These are phyloP conservation scores for Lissonota sp. DNA, from an alignment of 2,888 invertebrate genomes.

Conservation along the genomic window DNA sequence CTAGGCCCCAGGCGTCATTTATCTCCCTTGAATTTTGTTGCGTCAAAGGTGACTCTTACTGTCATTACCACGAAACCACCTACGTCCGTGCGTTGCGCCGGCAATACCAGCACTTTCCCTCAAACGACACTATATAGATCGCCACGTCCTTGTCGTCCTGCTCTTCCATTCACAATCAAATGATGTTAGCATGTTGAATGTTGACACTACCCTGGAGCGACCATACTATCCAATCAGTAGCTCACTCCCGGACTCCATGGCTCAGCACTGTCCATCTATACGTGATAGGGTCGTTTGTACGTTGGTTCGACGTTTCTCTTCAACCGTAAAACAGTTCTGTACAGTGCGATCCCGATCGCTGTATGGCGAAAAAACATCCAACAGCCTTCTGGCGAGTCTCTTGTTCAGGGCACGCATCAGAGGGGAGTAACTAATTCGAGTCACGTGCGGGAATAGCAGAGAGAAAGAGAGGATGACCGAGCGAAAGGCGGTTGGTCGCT, in stretches of 20 bases:
- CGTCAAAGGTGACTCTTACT: conserved; percentile 3
- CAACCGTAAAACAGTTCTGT: background rate
- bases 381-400: background rate
- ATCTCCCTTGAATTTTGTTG: background rate
- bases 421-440: no score
- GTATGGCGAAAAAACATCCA: background rate
- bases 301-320: conserved; percentile 26
- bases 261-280: conserved; percentile 10
- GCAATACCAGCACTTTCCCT: conserved; percentile 35
- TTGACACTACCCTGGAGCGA: conserved; percentile 48
- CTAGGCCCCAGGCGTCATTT: background rate
- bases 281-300: conserved; percentile 37
- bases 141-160: conserved; percentile 35
- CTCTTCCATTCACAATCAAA: conserved; percentile 43
- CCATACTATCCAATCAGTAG: conserved; percentile 56
- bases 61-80: conserved; percentile 8
- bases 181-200: conserved; percentile 52
- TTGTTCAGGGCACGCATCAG: no score
- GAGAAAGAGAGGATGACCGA: background rate
- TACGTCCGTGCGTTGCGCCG: background rate
- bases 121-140: conserved; percentile 20
- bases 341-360: background rate
- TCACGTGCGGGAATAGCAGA: background rate
- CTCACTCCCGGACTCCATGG: conserved; percentile 24
- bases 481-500: background rate